These are phyloP conservation scores for Nannobrachium achirus DNA, from an alignment of 2,113 vertebrate species.

Conservation along the genomic window DNA sequence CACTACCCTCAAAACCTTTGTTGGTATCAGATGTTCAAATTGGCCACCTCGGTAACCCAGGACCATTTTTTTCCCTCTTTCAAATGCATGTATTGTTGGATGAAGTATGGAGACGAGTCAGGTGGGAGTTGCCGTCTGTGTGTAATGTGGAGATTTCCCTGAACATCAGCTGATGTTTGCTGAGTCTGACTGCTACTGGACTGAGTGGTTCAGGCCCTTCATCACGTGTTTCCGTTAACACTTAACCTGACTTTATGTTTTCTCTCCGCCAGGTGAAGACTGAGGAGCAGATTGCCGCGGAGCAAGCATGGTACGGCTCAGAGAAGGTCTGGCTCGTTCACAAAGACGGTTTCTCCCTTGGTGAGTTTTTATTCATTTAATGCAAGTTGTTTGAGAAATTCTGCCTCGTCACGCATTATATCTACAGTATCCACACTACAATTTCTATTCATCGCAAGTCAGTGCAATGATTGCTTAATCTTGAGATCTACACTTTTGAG, in stretches of 20 bases:
- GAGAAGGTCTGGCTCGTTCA: slow-evolving; percentile 98
- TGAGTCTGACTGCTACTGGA: not conserved
- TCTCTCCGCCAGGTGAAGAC: slow-evolving; percentile 86
- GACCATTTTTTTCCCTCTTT: too few species aligned
- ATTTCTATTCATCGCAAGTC: too few species aligned
- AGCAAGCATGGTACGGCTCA: slow-evolving; percentile 95
- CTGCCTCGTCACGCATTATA: not conserved
- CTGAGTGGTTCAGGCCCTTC: not conserved
- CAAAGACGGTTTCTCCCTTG: slow-evolving; percentile 95
- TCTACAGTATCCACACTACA: not conserved
- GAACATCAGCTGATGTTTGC: not conserved
- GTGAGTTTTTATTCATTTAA: slow-evolving; percentile 70
- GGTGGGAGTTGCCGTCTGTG: not conserved
- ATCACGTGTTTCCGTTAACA: not conserved
- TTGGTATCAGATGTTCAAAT: slow-evolving; percentile 28
- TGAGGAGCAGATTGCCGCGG: slow-evolving; percentile 92
- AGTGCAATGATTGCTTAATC: not conserved
- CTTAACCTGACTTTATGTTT: slow-evolving; percentile 7
- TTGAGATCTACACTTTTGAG: not conserved
- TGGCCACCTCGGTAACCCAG: not conserved
- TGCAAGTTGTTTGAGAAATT: not conserved
- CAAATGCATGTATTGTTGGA: not conserved
- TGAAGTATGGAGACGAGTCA: not conserved
- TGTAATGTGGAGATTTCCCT: not conserved
- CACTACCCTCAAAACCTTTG: slow-evolving; percentile 11